Evolutionary conservation across 2,888 invertebrate species (phyloP).

Genomic region (Epirrhoe tristata): DNA sequence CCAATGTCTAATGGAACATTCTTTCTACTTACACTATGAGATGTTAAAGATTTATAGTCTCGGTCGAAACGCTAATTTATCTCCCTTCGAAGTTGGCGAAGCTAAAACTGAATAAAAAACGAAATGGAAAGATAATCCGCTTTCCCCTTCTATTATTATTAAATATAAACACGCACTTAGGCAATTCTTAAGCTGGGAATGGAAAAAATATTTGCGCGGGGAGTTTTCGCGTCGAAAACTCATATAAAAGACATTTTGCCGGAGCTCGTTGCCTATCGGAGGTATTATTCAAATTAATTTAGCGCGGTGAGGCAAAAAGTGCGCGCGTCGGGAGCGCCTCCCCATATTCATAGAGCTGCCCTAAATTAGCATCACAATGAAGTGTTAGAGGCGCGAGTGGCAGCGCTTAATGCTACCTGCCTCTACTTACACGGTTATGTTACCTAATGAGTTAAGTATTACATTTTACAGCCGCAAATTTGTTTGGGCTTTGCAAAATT

Average conservation of each 20-base stretch:
- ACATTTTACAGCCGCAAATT: constrained; percentile 72
- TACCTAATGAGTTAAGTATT: constrained; percentile 78
- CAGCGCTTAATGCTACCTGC: constrained; percentile 77
- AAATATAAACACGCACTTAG: constrained; percentile 68
- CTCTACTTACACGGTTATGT: constrained; percentile 76
- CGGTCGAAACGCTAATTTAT: constrained; percentile 44
- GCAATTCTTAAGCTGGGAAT: constrained; percentile 65
- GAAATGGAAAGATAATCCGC: constrained; percentile 56
- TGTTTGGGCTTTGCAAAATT: constrained; percentile 64
- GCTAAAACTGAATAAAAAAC: constrained; percentile 45
- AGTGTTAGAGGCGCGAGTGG: constrained; percentile 76
- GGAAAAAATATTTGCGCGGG: constrained; percentile 64
- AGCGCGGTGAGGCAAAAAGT: constrained; percentile 81
- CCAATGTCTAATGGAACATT: constrained; percentile 67
- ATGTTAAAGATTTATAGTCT: constrained; percentile 45
- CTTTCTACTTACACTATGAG: constrained; percentile 57
- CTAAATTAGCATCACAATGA: constrained; percentile 85
- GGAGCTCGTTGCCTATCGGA: constrained; percentile 76
- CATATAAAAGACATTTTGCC: constrained; percentile 80
- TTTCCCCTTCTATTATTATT: constrained; percentile 60
- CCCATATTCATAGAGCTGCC: constrained; percentile 82
- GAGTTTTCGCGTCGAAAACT: constrained; percentile 75
- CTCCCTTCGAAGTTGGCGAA: constrained; percentile 35
- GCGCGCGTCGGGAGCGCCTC: constrained; percentile 71
- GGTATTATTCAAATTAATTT: constrained; percentile 85